phyloP scores from a whole-genome alignment of 2,797 vertebrate genomes.

The Rhinichthys osculus region DNA sequence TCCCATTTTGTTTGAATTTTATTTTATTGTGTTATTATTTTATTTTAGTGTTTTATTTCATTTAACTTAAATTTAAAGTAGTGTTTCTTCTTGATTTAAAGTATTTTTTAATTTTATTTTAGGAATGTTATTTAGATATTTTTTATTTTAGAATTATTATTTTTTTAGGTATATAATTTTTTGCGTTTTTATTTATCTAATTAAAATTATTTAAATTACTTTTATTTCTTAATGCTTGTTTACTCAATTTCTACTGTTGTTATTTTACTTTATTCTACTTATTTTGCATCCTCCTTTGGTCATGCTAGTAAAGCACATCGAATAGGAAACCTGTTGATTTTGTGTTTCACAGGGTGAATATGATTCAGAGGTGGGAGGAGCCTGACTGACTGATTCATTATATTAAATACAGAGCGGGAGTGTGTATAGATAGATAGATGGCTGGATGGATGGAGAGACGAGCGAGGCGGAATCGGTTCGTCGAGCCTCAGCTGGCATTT shows the following conservation, averaged over 20 bases:
- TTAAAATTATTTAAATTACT: background rate
- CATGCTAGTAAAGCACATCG: background rate
- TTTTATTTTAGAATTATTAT: no score
- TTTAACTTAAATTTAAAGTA: no score
- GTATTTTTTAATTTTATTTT: no score
- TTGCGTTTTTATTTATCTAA: background rate
- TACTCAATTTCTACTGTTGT: background rate
- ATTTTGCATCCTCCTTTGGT: background rate
- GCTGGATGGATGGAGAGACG: background rate
- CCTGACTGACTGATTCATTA: background rate
- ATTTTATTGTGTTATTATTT: background rate
- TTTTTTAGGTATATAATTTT: no score
- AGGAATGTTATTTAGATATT: no score
- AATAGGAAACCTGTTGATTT: background rate
- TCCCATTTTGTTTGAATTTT: background rate
- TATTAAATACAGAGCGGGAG: background rate
- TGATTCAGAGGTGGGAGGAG: conserved; percentile 11
- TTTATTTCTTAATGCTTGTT: background rate
- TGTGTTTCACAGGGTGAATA: background rate
- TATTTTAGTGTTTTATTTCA: background rate
- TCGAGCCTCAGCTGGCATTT: conserved; percentile 6
- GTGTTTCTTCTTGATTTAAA: no score
- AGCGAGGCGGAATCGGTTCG: background rate
- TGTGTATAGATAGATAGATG: background rate
- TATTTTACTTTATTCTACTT: background rate